These are phyloP conservation scores for Pardosa pseudoannulata DNA, from an alignment of 2,888 invertebrate species.

Conservation along the genomic window DNA sequence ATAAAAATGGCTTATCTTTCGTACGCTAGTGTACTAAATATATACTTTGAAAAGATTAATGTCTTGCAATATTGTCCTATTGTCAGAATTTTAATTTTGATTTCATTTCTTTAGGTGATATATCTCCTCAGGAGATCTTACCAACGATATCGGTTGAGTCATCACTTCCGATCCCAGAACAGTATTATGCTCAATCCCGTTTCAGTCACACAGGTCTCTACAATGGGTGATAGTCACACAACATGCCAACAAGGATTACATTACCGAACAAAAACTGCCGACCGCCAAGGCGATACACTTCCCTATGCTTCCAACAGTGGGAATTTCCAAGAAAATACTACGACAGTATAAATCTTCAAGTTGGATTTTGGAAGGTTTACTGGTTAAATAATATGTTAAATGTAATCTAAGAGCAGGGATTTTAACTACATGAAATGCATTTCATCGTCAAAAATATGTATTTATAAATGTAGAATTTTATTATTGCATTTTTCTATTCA, in stretches of 20 bases:
- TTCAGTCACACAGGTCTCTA: slow-evolving; percentile 61
- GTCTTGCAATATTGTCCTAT: no score
- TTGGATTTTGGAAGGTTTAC: no score
- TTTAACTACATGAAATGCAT: no score
- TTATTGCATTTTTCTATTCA: no score
- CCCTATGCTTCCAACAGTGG: background rate
- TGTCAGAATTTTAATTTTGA: no score
- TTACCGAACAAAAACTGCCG: slow-evolving; percentile 29
- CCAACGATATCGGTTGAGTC: slow-evolving; percentile 46
- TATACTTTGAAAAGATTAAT: no score
- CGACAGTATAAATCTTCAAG: background rate
- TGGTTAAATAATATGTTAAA: no score
- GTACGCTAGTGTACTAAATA: no score
- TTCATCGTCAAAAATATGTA: no score
- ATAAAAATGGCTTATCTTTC: no score
- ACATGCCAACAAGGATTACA: slow-evolving; percentile 18
- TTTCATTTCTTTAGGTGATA: slow-evolving; percentile 56
- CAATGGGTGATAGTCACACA: slow-evolving; percentile 35
- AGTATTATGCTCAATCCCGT: slow-evolving; percentile 58
- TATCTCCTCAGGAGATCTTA: slow-evolving; percentile 58
- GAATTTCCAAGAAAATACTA: background rate
- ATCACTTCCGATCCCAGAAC: slow-evolving; percentile 17
- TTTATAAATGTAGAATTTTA: no score
- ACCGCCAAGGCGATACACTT: background rate
- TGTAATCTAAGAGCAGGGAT: no score